A percentile compares a stretch with the other conserved stretches of the same genome.
phyloP scores from a whole-genome alignment of 2,888 invertebrate species.

The Calliscelio sp. region DNA sequence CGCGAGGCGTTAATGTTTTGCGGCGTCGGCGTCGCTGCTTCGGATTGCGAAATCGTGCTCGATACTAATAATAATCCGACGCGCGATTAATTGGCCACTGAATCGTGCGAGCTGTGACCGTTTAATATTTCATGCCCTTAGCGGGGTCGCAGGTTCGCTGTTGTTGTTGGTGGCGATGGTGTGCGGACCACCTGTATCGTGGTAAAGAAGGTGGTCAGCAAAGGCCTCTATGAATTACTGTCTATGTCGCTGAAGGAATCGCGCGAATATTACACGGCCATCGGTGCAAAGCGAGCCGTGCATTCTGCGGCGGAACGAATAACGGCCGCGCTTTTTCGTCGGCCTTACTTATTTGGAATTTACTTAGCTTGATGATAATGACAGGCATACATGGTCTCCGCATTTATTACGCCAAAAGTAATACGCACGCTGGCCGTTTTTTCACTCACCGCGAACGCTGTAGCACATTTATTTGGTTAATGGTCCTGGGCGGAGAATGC shows the following conservation, averaged over 20 bases:
- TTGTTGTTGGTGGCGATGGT: constrained; percentile 34
- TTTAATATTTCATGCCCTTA: constrained; percentile 77
- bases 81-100: constrained; percentile 78
- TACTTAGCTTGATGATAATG: constrained; percentile 65
- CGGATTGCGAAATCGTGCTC: constrained; percentile 73
- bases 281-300: constrained; percentile 51
- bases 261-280: constrained; percentile 60
- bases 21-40: constrained; percentile 71
- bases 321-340: constrained; percentile 54
- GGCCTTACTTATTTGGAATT: constrained; percentile 49
- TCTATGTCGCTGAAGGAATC: constrained; percentile 59
- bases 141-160: constrained; percentile 72
- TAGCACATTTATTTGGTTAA: constrained; percentile 48
- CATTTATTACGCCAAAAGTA: constrained; percentile 47
- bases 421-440: constrained; percentile 34
- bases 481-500: constrained; percentile 6
- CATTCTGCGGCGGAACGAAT: constrained; percentile 55
- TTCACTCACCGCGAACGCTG: constrained; percentile 22
- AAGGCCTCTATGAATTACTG: constrained; percentile 64
- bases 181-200: constrained; percentile 80
- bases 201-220: constrained; percentile 33
- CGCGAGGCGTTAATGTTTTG: constrained; percentile 70
- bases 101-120: constrained; percentile 75
- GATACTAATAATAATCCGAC: constrained; percentile 79
- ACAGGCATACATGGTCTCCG: constrained; percentile 44